Conservation (phyloP, 2,888 invertebrate species). For the Leucophora obtusa region DNA sequence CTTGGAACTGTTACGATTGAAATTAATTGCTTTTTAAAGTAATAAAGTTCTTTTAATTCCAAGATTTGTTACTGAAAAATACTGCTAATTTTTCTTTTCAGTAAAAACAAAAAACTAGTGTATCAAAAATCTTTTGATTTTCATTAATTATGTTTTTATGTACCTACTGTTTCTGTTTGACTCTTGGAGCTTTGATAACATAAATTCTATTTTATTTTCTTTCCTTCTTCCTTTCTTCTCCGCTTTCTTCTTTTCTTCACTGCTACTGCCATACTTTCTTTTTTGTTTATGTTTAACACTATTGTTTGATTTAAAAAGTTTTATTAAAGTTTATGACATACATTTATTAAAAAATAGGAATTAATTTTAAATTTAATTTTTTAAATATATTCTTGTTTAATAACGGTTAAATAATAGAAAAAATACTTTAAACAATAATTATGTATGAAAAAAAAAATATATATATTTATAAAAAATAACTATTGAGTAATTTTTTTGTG, state of each 20-base stretch:
- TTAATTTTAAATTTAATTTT: constrained; percentile 59
- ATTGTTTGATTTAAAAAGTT: constrained; percentile 58
- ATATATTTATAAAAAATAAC: constrained; percentile 28
- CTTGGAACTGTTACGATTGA: too few relatives aligned
- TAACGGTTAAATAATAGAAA: constrained; percentile 47
- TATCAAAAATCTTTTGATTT: constrained; percentile 20
- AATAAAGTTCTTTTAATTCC: too few relatives aligned
- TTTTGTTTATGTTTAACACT: constrained; percentile 57
- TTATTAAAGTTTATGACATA: constrained; percentile 55
- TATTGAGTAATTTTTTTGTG: constrained; percentile 30
- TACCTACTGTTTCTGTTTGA: constrained; percentile 10
- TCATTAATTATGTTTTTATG: neutral
- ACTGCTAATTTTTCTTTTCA: neutral
- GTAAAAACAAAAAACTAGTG: neutral
- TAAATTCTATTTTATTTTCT: constrained; percentile 46
- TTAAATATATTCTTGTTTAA: constrained; percentile 54
- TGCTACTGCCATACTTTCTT: constrained; percentile 59
- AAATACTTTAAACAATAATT: constrained; percentile 52
- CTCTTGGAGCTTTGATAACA: constrained; percentile 43
- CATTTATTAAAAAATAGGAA: constrained; percentile 62
- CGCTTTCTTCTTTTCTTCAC: constrained; percentile 51
- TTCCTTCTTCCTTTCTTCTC: constrained; percentile 56
- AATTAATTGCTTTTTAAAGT: too few relatives aligned
- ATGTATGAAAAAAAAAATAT: constrained; percentile 27
- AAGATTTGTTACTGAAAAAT: too few relatives aligned